Conservation (phyloP, 2,797 vertebrate species). For the Molossus alvarezi region DNA sequence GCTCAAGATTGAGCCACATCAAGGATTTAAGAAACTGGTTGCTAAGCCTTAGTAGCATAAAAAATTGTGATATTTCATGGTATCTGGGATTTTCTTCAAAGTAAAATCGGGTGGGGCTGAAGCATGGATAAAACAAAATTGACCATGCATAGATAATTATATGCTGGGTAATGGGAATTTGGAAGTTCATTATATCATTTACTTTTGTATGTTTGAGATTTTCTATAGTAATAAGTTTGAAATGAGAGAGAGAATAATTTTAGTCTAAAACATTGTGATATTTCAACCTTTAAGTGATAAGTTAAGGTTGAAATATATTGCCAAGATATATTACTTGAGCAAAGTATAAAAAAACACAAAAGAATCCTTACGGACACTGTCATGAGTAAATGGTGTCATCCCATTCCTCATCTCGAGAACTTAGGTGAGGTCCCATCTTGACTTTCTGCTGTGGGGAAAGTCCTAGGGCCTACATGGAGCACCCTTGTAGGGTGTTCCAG, state of each 20-base stretch:
- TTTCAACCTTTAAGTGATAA: neutral
- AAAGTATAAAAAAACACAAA: neutral
- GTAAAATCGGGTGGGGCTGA: neutral
- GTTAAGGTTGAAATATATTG: neutral
- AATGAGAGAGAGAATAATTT: neutral
- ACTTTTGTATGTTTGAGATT: slow-evolving; percentile 19
- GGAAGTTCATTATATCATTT: neutral
- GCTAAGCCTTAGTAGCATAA: neutral
- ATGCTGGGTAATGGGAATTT: neutral
- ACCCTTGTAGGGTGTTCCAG: neutral
- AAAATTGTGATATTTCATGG: neutral
- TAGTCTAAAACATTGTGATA: neutral
- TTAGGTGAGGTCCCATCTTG: too few species aligned
- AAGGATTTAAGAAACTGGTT: neutral
- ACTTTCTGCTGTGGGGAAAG: neutral
- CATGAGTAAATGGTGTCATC: neutral
- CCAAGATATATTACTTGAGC: neutral
- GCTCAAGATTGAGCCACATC: neutral
- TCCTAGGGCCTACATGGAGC: neutral
- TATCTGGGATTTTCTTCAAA: neutral
- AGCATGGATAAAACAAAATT: neutral
- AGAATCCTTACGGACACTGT: neutral
- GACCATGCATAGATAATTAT: neutral
- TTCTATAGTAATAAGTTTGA: neutral
- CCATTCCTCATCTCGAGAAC: neutral